Evolutionary conservation across 2,888 invertebrate genomes (phyloP).

Genomic region (Phyto melanocephala): DNA sequence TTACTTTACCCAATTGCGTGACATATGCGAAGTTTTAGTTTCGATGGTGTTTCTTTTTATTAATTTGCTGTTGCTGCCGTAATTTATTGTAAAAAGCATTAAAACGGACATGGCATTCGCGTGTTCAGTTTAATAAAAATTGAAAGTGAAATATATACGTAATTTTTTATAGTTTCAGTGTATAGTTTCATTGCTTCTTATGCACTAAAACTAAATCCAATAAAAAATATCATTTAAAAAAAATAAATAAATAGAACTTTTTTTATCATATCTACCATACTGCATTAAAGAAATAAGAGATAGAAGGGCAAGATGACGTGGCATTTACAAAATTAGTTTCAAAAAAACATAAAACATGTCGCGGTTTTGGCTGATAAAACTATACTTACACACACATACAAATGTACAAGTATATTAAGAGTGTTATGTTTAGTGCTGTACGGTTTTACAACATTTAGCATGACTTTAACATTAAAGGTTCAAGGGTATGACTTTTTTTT

Average conservation of each 20-base stretch:
- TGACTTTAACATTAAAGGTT: conserved; percentile 41
- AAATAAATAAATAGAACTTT: not conserved
- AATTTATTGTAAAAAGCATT: conserved; percentile 33
- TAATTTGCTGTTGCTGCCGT: not conserved
- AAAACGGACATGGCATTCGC: conserved; percentile 46
- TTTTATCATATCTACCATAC: not conserved
- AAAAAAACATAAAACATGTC: conserved; percentile 17
- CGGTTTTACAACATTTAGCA: conserved; percentile 2
- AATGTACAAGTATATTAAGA: not conserved
- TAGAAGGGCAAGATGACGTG: conserved; percentile 51
- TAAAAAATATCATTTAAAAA: conserved; percentile 9
- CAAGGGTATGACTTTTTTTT: conserved; percentile 43
- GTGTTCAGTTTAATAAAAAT: conserved; percentile 59
- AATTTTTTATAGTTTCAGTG: conserved; percentile 8
- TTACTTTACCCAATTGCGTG: conserved; percentile 48
- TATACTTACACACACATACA: not conserved
- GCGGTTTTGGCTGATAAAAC: conserved; percentile 12
- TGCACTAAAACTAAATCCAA: not conserved
- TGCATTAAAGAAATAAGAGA: not conserved
- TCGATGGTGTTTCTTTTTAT: conserved; percentile 17
- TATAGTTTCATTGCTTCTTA: not conserved
- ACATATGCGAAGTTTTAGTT: conserved; percentile 50
- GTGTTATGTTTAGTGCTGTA: not conserved
- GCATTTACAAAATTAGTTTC: conserved; percentile 21
- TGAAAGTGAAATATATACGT: conserved; percentile 55